phyloP scores from a whole-genome alignment of 2,888 invertebrate species.

The Caenorhabditis doughertyi region DNA sequence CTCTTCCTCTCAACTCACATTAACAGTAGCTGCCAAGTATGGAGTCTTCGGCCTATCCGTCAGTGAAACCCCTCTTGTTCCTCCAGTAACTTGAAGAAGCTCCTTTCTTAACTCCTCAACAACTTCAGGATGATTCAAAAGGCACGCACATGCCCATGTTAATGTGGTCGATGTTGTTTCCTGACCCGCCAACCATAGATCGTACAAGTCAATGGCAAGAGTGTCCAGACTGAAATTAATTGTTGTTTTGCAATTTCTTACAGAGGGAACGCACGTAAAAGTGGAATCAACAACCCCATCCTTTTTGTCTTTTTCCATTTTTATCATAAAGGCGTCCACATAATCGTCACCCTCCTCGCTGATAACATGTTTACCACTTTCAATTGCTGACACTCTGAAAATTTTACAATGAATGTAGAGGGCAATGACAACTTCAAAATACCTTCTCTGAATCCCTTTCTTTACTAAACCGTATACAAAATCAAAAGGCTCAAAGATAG shows the following conservation, averaged over 20 bases:
- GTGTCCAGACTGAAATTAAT: constrained; percentile 25
- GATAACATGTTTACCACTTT: constrained; percentile 9
- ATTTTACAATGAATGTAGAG: too few species aligned
- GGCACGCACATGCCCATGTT: constrained; percentile 58
- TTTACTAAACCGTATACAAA: constrained; percentile 10
- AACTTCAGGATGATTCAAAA: constrained; percentile 50
- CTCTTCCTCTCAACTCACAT: constrained; percentile 21
- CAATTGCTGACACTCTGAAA: neutral
- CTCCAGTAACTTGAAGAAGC: constrained; percentile 45
- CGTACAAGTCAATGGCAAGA: constrained; percentile 59
- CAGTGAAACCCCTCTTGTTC: constrained; percentile 26
- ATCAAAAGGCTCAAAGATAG: constrained; percentile 6
- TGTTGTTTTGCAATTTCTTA: too few species aligned
- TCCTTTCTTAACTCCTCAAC: constrained; percentile 41
- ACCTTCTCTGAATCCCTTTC: constrained; percentile 18
- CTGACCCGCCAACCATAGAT: constrained; percentile 70
- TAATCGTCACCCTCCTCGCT: constrained; percentile 63
- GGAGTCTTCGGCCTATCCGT: constrained; percentile 47
- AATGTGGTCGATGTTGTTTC: constrained; percentile 71
- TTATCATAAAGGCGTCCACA: constrained; percentile 64
- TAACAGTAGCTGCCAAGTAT: constrained; percentile 48
- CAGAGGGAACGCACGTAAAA: constrained; percentile 36
- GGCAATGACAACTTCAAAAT: neutral
- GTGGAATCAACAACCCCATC: constrained; percentile 39
- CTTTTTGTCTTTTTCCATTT: constrained; percentile 63